These are phyloP conservation scores for Sisor rabdophorus DNA, from an alignment of 2,113 vertebrate genomes.

Conservation along the genomic window DNA sequence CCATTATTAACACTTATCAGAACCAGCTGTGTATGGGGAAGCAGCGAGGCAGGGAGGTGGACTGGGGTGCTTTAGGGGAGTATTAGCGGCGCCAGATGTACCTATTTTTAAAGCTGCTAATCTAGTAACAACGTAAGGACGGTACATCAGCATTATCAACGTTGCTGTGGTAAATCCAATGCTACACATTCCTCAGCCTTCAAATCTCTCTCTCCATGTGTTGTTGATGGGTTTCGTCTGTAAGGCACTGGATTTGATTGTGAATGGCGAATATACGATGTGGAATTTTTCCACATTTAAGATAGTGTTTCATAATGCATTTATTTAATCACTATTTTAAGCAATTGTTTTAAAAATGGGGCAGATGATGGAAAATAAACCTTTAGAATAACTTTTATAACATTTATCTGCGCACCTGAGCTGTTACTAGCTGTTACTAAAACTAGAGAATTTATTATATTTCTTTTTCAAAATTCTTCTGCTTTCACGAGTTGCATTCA, in stretches of 20 bases:
- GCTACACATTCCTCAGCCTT: background rate
- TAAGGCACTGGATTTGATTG: background rate
- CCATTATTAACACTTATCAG: constrained; percentile 39
- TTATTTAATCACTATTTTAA: background rate
- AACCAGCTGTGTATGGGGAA: constrained; percentile 37
- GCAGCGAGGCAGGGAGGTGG: background rate
- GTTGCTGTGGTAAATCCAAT: background rate
- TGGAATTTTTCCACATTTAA: background rate
- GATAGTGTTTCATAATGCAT: background rate
- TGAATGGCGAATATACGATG: background rate
- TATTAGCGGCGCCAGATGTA: constrained; percentile 31
- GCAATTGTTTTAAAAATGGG: background rate
- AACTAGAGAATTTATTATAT: too few species aligned
- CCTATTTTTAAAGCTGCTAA: constrained; percentile 37
- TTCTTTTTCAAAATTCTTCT: too few species aligned
- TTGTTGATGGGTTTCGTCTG: background rate
- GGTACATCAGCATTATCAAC: constrained; percentile 3
- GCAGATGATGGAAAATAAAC: background rate
- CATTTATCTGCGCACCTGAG: background rate
- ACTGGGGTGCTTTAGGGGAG: constrained; percentile 6
- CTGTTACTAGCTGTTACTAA: too few species aligned
- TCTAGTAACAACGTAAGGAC: background rate
- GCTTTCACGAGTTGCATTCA: too few species aligned
- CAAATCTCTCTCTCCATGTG: background rate
- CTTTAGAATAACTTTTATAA: background rate